Conservation (phyloP, 2,888 invertebrate species). For the Pollenia griseotomentosa region DNA sequence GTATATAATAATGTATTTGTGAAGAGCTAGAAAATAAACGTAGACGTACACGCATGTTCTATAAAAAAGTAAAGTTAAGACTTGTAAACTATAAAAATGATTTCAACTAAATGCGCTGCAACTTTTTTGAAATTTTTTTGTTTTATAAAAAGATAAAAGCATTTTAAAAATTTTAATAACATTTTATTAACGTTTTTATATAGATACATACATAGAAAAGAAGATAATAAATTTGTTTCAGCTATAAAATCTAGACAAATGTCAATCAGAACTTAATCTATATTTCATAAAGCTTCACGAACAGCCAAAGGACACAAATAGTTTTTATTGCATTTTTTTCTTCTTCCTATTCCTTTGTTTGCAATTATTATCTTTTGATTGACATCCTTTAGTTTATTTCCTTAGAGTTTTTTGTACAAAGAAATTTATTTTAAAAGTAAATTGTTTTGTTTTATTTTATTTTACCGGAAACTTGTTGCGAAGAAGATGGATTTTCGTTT, state of each 20-base stretch:
- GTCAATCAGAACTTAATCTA: conserved; percentile 15
- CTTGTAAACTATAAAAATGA: too few relatives aligned
- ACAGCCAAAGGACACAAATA: neutral
- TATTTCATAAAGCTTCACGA: neutral
- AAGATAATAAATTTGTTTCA: neutral
- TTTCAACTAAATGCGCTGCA: too few relatives aligned
- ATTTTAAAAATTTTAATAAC: too few relatives aligned
- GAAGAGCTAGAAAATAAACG: too few relatives aligned
- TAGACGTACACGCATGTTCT: too few relatives aligned
- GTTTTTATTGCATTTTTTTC: neutral
- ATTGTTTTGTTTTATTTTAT: neutral
- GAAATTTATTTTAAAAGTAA: neutral
- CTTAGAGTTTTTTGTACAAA: neutral
- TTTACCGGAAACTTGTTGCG: neutral
- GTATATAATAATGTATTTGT: neutral
- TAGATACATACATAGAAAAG: too few relatives aligned
- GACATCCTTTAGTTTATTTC: neutral
- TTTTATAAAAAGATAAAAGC: too few relatives aligned
- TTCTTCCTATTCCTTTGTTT: neutral
- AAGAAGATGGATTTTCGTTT: too few relatives aligned
- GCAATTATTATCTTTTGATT: conserved; percentile 19
- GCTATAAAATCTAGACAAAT: neutral
- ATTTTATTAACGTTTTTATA: too few relatives aligned
- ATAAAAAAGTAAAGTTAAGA: too few relatives aligned
- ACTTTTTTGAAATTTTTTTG: too few relatives aligned